These are phyloP conservation scores for Hyperoplus immaculatus DNA, from an alignment of 2,797 vertebrate genomes.

Conservation along the genomic window DNA sequence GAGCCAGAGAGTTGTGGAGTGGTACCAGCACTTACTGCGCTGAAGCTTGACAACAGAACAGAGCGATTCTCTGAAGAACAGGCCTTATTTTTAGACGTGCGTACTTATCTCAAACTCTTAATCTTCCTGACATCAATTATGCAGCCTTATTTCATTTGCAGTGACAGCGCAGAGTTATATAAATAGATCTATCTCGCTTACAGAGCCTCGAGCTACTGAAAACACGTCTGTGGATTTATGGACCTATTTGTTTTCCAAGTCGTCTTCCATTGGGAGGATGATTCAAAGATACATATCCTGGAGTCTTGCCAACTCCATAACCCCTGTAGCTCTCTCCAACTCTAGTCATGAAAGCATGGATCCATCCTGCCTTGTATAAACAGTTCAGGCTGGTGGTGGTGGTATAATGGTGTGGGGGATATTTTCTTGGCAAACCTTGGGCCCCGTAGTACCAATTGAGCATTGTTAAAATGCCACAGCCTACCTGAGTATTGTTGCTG, in stretches of 20 bases:
- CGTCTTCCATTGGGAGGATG: slow-evolving; percentile 60
- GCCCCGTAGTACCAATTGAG: too few relatives aligned
- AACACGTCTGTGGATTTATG: slow-evolving; percentile 62
- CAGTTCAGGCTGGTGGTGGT: too few relatives aligned
- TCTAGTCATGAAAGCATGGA: neutral
- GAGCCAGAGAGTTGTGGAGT: neutral
- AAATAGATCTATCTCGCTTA: slow-evolving; percentile 59
- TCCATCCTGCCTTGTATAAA: too few relatives aligned
- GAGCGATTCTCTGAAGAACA: slow-evolving; percentile 36
- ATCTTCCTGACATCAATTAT: slow-evolving; percentile 51
- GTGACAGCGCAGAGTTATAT: slow-evolving; percentile 47
- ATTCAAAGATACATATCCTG: slow-evolving; percentile 71
- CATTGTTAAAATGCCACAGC: too few relatives aligned
- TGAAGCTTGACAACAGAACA: slow-evolving; percentile 29
- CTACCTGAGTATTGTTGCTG: too few relatives aligned
- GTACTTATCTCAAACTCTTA: slow-evolving; percentile 25
- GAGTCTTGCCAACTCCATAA: slow-evolving; percentile 13
- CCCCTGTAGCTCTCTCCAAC: slow-evolving; percentile 5
- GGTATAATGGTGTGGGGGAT: too few relatives aligned
- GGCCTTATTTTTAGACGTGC: slow-evolving; percentile 34
- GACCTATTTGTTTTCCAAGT: slow-evolving; percentile 60
- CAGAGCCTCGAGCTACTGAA: slow-evolving; percentile 58
- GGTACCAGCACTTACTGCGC: neutral
- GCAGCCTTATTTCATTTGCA: slow-evolving; percentile 49
- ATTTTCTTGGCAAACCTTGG: too few relatives aligned